These are phyloP conservation scores for Sebastes minor DNA, from an alignment of 2,797 vertebrate species.

Conservation along the genomic window DNA sequence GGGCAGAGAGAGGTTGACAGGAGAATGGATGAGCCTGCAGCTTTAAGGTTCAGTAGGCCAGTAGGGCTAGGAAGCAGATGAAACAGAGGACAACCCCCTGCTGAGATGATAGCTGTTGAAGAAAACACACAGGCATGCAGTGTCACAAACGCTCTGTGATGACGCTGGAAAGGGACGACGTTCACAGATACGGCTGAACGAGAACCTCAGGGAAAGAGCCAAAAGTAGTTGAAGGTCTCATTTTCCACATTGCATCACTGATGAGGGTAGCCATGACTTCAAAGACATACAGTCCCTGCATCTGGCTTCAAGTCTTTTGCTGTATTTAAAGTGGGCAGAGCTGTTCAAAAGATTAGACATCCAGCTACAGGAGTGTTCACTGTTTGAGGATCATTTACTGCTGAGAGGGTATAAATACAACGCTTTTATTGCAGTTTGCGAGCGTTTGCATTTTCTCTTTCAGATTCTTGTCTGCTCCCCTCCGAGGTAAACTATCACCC, in stretches of 20 bases:
- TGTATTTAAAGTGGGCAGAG: constrained; percentile 38
- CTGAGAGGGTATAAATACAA: constrained; percentile 23
- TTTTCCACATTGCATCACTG: constrained; percentile 50
- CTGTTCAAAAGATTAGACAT: constrained; percentile 38
- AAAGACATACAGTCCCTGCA: constrained; percentile 34
- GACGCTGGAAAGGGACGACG: constrained; percentile 5
- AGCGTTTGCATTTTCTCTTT: constrained; percentile 20
- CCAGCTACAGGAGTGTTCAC: constrained; percentile 21
- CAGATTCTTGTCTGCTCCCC: background rate
- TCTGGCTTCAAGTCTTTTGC: constrained; percentile 23
- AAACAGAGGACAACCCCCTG: constrained; percentile 33
- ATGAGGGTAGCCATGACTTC: constrained; percentile 44
- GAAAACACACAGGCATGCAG: constrained; percentile 23
- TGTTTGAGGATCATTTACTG: constrained; percentile 39
- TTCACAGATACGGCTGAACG: background rate
- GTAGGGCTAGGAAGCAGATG: constrained; percentile 30
- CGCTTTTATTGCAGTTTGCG: constrained; percentile 5
- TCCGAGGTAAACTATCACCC: constrained; percentile 26
- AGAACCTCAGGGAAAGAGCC: constrained; percentile 24
- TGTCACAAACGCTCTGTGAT: constrained; percentile 7
- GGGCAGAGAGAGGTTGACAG: constrained; percentile 21
- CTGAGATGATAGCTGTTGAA: constrained; percentile 41
- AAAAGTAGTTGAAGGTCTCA: constrained; percentile 7
- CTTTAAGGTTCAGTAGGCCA: constrained; percentile 41
- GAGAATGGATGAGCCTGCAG: constrained; percentile 33